Evolutionary conservation across 2,113 vertebrate species (phyloP), one percentile per base, ranked within the genome.

Genomic region (Thunnus maccoyii): DNA sequence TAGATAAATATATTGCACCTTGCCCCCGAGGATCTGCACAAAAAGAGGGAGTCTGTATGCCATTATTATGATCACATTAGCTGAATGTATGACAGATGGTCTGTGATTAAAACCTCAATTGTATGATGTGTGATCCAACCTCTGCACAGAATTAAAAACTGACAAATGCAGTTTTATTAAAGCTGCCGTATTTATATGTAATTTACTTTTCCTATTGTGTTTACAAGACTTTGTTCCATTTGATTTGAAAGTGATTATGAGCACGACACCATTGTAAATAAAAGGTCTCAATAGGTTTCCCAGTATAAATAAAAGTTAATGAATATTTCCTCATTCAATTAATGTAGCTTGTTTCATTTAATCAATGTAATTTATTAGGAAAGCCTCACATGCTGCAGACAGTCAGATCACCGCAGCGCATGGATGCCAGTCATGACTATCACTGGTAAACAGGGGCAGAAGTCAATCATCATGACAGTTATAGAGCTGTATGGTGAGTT

Each of bases 301-400:
- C 41, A 63, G 25, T 25, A 58, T 48, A 18, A 70, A 82, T 72
- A 62, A 54, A 73, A 57, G 14, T 25, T 60, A 75, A 85, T 83
- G 51, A 86, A 84, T 46, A 62, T 75, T 80, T 84, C 57, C 36
- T 73, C 25, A 47, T 5, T 75, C 17, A 78, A 62, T 71, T 3
- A 65, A 63, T 51, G 36, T 11, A 8, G 25, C 72, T 72, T 54
- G 74, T 54, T 82, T 51, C 12, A 20, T 64, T 74, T 73, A 54
- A 87, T 80, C 25, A 83, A 17, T 15, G 48, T 12, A 48, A 51
- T 66, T 76, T 56, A 52, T 18, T 11, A 48, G 20, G 14, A 30
- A 55, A 61, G 57, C 36, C 27, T 36, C 8, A 11, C 41, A 25
- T 46, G 44, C 0, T 10, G 50, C 20, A 57, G 52, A 63, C 27